These are phyloP conservation scores for Allolobophora icterica DNA, from an alignment of 2,888 invertebrate genomes.

Conservation along the genomic window DNA sequence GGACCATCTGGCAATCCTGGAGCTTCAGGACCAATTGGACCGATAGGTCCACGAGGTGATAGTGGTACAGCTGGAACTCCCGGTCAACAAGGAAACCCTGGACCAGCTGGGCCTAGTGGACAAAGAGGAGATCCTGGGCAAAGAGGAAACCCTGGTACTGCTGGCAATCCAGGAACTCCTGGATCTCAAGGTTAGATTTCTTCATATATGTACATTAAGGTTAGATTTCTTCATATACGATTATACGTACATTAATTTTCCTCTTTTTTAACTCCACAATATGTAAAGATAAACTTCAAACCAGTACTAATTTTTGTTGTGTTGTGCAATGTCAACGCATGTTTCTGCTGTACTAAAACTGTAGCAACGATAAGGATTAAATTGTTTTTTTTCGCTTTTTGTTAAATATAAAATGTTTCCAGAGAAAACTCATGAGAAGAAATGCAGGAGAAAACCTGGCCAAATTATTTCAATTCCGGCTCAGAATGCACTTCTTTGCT, in stretches of 20 bases:
- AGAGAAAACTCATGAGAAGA: too few relatives aligned
- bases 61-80: slow-evolving; percentile 12
- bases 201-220: slow-evolving; percentile 29
- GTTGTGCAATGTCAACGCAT: not conserved
- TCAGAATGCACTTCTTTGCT: not conserved
- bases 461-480: not conserved
- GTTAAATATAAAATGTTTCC: not conserved
- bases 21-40: slow-evolving; percentile 39
- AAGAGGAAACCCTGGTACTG: slow-evolving; percentile 70
- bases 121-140: slow-evolving; percentile 35
- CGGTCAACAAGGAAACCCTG: slow-evolving; percentile 38
- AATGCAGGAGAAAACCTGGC: not conserved
- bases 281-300: not conserved
- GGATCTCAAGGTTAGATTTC: slow-evolving; percentile 38
- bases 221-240: not conserved
- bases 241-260: not conserved
- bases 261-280: not conserved
- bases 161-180: slow-evolving; percentile 45
- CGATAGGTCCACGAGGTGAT: slow-evolving; percentile 68
- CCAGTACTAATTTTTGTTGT: not conserved
- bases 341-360: not conserved
- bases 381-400: not conserved
- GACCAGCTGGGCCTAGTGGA: slow-evolving; percentile 38
- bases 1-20: slow-evolving; percentile 38
- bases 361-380: not conserved